Base-by-base conservation (phyloP, 2,113 vertebrate species). In the Eidolon helvum region DNA sequence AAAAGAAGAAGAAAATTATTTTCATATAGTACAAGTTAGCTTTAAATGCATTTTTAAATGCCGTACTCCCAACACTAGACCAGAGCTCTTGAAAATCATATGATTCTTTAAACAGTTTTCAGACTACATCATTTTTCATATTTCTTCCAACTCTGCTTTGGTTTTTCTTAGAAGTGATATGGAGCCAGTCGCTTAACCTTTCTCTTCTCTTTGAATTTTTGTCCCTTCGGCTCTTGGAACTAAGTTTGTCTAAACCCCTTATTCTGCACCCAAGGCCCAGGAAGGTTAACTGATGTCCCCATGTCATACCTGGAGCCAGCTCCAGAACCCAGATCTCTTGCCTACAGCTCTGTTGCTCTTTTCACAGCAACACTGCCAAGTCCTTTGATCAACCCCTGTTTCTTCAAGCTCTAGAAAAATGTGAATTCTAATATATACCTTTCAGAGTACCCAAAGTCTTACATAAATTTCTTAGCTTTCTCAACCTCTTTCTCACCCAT, bases 1-100 rank as follows among this genome's bases (percentile, higher is more conserved):
- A 86, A 61, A 80, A 96, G 90, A 96, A 96, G 95, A 90, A 94
- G 72, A 93, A 98, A 95, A 91, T 96, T 91, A 74, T 94, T 97
- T 97, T 95, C 77, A 87, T 92, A 82, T 92, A 96, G 35, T 95
- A 28, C 90, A 95, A 89, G 85, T 95, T 94, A 92, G 87, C 48
- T 90, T 90, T 94, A 84, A 95, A 71, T 85, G 21, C 38, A 91
- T 94, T 91, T 97, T 96, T 75, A 90, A 96, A 87, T 95, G 84
- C 55, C 40, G 77, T 40, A 82, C 26, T 97, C 69, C 26, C 40
- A 77, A n/a, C 38, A 55, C 84, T 93, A 95, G 48, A 61, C 90
- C 69, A 78, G 87, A 43, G 19, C 87, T 95, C 80, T 91, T 78
- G 21, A 91, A 96, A 95, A 94, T 80, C 48, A 75, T 85, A 40